Evolutionary conservation across 2,797 vertebrate species (phyloP), one percentile per base, ranked within the genome.

Genomic region (Alauda arvensis): DNA sequence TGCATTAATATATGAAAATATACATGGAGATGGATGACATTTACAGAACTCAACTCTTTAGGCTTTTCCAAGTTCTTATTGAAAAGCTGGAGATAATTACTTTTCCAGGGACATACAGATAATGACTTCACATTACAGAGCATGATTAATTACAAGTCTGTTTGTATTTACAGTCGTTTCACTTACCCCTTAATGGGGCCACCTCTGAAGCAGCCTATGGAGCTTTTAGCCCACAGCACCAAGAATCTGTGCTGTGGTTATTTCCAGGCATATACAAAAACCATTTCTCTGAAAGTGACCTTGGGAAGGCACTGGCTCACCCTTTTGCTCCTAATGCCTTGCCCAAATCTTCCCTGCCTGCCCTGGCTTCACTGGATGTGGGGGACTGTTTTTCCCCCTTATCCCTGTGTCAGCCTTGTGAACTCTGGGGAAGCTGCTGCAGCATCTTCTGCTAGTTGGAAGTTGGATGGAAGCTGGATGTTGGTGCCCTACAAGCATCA

Each of bases 21-120:
- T 8, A 28, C 2, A 5, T 52, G 79, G 68, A 51, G 76, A 61
- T 2, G 7, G 66, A 51, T 89, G 91, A 72, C 83, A 82, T 89
- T 87, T 85, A 78, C 77, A 80, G 84, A 52, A 26, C 49, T 90
- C 33, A 9, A 37, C 26, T 49, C 76, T 89, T 83, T 2, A 53
- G 70, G 55, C 49, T 87, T 80, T 80, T 84, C 89, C 77, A 59
- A 87, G 51, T 70, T 40, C 75, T 46, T 78, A 25, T 1, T 79
- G 90, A 89, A 67, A 87, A 90, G 62, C 67, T n/a, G 4, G 60
- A 68, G 86, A 60, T 83, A 92, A 93, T 94, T 77, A 77, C 83
- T 94, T 90, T 93, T 87, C 39, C 92, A 91, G 82, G 65, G 77
- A 82, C 77, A 39, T 46, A 51, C 78, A 86, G 85, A 65, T 75